A percentile compares a stretch with the other conserved stretches of the same genome.
phyloP scores from a whole-genome alignment of 2,888 invertebrate species.

The Philereme vetulata region DNA sequence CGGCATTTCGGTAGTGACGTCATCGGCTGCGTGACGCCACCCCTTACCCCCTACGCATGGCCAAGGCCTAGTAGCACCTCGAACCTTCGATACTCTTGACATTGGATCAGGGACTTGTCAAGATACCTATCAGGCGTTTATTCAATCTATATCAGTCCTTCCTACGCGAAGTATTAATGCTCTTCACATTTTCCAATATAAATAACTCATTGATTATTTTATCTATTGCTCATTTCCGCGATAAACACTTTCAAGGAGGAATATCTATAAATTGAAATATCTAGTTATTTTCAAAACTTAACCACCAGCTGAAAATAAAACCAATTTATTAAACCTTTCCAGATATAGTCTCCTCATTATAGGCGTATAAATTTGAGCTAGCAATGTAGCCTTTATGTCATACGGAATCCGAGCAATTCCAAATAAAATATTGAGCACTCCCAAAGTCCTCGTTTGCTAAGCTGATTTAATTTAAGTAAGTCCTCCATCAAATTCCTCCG shows the following conservation, averaged over 20 bases:
- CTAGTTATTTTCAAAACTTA: not conserved
- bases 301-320: too few species aligned
- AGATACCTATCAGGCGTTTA: conserved; percentile 10
- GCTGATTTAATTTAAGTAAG: conserved; percentile 25
- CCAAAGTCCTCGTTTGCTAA: conserved; percentile 18
- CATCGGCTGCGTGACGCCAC: conserved; percentile 62
- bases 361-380: not conserved
- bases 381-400: too few species aligned
- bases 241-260: conserved; percentile 11
- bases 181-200: conserved; percentile 12
- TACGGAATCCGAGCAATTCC: conserved; percentile 2
- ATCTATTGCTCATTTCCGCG: conserved; percentile 8
- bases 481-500: conserved; percentile 23
- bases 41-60: conserved; percentile 64
- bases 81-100: conserved; percentile 66
- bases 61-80: conserved; percentile 56
- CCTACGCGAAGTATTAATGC: conserved; percentile 2
- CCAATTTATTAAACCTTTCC: too few species aligned
- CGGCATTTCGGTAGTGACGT: conserved; percentile 59
- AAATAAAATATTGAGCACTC: conserved; percentile 9
- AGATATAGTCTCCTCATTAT: too few species aligned
- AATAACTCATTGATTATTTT: conserved; percentile 5
- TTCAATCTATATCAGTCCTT: conserved; percentile 15
- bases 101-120: conserved; percentile 49
- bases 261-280: not conserved